A percentile compares a stretch with the other conserved stretches of the same genome.
These are phyloP conservation scores for Archips xylosteana DNA, from an alignment of 2,888 invertebrate species.

Conservation along the genomic window DNA sequence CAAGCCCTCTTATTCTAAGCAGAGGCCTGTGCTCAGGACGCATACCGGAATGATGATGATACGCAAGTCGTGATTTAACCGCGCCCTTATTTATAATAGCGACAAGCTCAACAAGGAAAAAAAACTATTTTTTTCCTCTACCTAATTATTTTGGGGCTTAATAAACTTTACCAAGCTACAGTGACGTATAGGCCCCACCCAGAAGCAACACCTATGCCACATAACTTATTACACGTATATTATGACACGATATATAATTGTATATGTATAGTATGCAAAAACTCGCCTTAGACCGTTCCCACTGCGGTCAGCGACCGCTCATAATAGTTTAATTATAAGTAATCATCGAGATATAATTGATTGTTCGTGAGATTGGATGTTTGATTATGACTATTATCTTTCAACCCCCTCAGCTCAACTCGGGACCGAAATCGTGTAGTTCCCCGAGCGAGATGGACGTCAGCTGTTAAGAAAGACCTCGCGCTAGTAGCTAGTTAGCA, in stretches of 20 bases:
- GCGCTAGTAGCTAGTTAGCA: too few relatives aligned
- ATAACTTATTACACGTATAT: slow-evolving; percentile 14
- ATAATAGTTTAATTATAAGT: slow-evolving; percentile 36
- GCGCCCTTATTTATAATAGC: neutral
- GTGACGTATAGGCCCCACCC: slow-evolving; percentile 11
- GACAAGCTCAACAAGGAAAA: neutral
- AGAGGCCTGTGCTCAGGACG: too few relatives aligned
- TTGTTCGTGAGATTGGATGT: slow-evolving; percentile 28
- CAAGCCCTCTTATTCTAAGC: too few relatives aligned
- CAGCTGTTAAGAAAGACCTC: too few relatives aligned
- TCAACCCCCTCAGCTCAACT: neutral
- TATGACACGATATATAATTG: slow-evolving; percentile 12
- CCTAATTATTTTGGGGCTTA: neutral
- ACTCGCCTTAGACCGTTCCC: slow-evolving; percentile 18
- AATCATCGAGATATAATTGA: slow-evolving; percentile 33
- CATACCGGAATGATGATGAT: too few relatives aligned
- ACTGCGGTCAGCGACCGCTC: slow-evolving; percentile 15
- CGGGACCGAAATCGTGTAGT: too few relatives aligned
- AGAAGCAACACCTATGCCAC: slow-evolving; percentile 2
- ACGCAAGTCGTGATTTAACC: too few relatives aligned
- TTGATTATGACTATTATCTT: slow-evolving; percentile 1
- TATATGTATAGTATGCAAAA: slow-evolving; percentile 26
- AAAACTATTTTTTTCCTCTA: neutral
- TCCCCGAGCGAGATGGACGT: too few relatives aligned
- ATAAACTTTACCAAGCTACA: neutral